Conservation (phyloP, 2,797 vertebrate genomes). For the Acipenser oxyrinchus region DNA sequence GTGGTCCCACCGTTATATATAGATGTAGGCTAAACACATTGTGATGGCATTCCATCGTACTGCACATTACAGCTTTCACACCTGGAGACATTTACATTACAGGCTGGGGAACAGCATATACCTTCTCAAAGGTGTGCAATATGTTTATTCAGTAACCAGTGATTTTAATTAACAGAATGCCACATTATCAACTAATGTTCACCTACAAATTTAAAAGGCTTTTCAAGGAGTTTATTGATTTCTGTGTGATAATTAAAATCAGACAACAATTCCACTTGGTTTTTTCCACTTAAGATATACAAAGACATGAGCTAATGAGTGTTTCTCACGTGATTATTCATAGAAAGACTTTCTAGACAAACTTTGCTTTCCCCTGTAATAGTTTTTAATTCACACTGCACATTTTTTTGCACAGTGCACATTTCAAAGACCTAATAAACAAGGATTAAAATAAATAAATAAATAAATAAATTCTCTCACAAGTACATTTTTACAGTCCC, state of each 20-base stretch:
- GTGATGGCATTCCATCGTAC: too few species aligned
- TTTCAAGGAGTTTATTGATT: conserved; percentile 47
- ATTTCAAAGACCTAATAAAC: conserved; percentile 13
- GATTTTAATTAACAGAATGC: conserved; percentile 63
- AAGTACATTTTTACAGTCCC: too few species aligned
- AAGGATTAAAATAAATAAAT: too few species aligned
- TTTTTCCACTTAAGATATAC: conserved; percentile 53
- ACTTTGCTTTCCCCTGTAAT: too few species aligned
- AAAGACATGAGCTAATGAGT: conserved; percentile 33
- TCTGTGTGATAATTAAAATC: conserved; percentile 61
- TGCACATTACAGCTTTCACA: conserved; percentile 4
- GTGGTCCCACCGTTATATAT: too few species aligned
- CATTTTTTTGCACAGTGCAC: conserved; percentile 11
- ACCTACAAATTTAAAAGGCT: conserved; percentile 44
- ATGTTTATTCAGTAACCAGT: conserved; percentile 63
- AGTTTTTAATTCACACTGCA: too few species aligned
- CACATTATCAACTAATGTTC: conserved; percentile 51
- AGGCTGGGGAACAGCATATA: conserved; percentile 38
- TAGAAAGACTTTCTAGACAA: conserved; percentile 34
- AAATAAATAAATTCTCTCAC: too few species aligned
- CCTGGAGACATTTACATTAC: conserved; percentile 6
- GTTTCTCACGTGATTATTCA: conserved; percentile 45
- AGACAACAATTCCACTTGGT: conserved; percentile 61
- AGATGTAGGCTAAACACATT: background rate
- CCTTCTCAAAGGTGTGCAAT: conserved; percentile 60